phyloP scores from a whole-genome alignment of 2,797 vertebrate species.

The Lates japonicus region DNA sequence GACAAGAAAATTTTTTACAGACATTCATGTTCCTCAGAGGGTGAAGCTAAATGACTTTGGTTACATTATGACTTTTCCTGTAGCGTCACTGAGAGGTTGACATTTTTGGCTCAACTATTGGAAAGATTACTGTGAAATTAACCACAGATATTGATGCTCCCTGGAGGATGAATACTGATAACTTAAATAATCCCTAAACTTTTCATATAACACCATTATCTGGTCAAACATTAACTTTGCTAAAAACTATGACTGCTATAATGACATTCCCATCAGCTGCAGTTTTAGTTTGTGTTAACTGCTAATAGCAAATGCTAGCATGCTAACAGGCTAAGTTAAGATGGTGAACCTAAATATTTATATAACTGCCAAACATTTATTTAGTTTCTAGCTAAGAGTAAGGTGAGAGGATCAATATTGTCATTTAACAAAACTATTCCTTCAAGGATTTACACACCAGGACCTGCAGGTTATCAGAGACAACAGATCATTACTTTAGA shows the following conservation, averaged over 20 bases:
- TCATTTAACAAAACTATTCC: background rate
- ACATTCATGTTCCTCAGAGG: background rate
- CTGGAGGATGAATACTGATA: background rate
- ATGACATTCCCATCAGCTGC: background rate
- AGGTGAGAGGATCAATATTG: background rate
- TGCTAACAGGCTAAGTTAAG: background rate
- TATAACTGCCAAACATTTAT: background rate
- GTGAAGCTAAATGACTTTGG: background rate
- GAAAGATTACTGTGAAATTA: background rate
- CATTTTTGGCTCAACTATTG: background rate
- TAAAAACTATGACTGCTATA: background rate
- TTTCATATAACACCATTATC: too few relatives aligned
- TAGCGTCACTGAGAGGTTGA: too few relatives aligned
- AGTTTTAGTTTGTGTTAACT: background rate
- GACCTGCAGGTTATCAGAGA: background rate
- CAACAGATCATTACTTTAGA: background rate
- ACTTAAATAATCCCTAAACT: too few relatives aligned
- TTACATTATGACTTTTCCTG: background rate
- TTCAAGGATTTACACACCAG: background rate
- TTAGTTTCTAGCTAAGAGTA: too few relatives aligned
- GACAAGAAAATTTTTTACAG: background rate
- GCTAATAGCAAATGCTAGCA: too few relatives aligned
- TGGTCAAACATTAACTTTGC: too few relatives aligned
- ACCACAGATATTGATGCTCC: background rate
- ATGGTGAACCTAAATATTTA: background rate